phyloP scores from a whole-genome alignment of 2,797 vertebrate genomes.

The Mareca penelope region DNA sequence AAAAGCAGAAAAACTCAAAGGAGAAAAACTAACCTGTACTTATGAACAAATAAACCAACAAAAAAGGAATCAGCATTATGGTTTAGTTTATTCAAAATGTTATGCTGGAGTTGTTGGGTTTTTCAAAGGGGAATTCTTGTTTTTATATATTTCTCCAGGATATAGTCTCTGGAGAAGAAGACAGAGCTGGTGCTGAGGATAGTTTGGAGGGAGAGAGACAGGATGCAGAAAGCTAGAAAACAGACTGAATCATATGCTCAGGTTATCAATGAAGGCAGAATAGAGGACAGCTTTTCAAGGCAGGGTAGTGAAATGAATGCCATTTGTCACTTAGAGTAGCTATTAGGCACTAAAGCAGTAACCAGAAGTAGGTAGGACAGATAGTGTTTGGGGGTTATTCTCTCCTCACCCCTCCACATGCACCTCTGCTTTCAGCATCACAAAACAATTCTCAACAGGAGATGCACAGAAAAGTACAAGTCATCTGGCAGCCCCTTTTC shows the following conservation, averaged over 20 bases:
- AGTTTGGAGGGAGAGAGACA: neutral
- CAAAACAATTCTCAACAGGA: neutral
- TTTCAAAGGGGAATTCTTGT: neutral
- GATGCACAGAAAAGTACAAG: neutral
- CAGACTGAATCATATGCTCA: neutral
- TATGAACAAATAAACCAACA: neutral
- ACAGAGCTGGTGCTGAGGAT: neutral
- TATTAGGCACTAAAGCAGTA: neutral
- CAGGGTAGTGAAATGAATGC: too few relatives aligned
- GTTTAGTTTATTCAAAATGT: neutral
- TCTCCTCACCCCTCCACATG: rapidly evolving
- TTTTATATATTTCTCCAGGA: neutral
- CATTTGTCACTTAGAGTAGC: too few relatives aligned
- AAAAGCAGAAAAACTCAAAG: neutral
- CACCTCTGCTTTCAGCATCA: neutral
- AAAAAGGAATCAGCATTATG: rapidly evolving
- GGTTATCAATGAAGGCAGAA: neutral
- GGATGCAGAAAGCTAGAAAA: neutral
- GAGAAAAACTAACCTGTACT: neutral
- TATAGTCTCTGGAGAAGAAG: neutral
- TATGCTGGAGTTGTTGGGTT: rapidly evolving
- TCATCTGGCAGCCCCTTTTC: neutral
- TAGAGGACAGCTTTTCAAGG: neutral
- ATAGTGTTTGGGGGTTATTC: too few relatives aligned
- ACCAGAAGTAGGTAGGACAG: neutral